Percentiles rank a stretch among this genome's conserved stretches.
Evolutionary conservation across 2,113 vertebrate species (phyloP).

Genomic region (Etheostoma spectabile): DNA sequence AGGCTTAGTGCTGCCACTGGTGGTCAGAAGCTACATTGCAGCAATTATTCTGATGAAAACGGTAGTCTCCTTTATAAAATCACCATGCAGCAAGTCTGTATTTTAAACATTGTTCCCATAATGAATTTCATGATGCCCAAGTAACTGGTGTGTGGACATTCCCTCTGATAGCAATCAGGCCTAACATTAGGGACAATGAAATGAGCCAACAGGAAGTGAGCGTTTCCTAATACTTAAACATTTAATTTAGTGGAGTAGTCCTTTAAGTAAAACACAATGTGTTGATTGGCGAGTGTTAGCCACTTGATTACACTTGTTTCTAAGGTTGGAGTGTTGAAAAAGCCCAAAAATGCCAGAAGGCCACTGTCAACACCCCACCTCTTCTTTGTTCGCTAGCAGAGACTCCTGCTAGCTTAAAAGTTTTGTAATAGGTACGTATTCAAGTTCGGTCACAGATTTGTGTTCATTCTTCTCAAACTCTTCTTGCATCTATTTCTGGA

Average conservation of each 20-base stretch:
- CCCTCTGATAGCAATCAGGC: not conserved
- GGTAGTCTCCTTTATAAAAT: not conserved
- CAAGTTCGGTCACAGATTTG: conserved; percentile 24
- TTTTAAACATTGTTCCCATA: not conserved
- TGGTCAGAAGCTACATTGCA: not conserved
- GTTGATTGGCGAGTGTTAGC: not conserved
- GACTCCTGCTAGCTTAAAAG: conserved; percentile 32
- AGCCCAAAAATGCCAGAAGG: not conserved
- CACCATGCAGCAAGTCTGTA: not conserved
- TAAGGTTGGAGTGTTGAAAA: not conserved
- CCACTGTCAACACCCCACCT: conserved; percentile 45
- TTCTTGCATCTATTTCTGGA: conserved; percentile 38
- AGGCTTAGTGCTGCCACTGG: too few species aligned
- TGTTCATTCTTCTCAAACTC: conserved; percentile 53
- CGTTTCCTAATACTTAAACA: too few species aligned
- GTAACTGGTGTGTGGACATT: not conserved
- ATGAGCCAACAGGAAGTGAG: not conserved
- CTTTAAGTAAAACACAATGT: not conserved
- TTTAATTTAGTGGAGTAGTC: not conserved
- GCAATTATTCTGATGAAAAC: not conserved
- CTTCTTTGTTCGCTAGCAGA: conserved; percentile 51
- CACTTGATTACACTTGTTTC: not conserved
- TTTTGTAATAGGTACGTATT: conserved; percentile 39
- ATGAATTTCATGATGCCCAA: not conserved
- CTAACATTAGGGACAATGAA: not conserved